These are phyloP conservation scores for Luscinia luscinia DNA, from an alignment of 2,797 vertebrate species.

Conservation along the genomic window DNA sequence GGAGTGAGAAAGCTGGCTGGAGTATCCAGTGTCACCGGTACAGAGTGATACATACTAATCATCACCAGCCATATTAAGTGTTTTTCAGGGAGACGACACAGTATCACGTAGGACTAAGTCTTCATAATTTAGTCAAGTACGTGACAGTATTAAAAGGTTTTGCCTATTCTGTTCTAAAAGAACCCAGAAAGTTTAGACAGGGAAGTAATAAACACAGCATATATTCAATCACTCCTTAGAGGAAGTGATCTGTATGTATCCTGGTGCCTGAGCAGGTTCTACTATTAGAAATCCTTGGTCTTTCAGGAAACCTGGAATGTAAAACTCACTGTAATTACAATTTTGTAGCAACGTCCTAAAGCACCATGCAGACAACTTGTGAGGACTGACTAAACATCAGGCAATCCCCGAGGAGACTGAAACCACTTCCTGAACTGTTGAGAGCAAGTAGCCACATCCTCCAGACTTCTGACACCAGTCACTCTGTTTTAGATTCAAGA, in stretches of 20 bases:
- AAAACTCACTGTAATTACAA: not conserved
- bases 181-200: not conserved
- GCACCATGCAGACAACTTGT: not conserved
- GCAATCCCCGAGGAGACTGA: not conserved
- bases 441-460: not conserved
- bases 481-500: not conserved
- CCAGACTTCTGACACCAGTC: not conserved
- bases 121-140: not conserved
- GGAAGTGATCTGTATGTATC: rapidly evolving
- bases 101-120: not conserved
- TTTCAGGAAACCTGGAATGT: not conserved
- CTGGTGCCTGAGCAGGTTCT: not conserved
- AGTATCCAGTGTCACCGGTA: not conserved
- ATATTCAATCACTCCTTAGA: not conserved
- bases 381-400: not conserved
- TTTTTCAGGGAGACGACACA: not conserved
- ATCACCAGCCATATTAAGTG: not conserved
- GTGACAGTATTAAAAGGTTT: not conserved
- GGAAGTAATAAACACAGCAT: not conserved
- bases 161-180: not conserved
- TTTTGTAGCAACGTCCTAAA: not conserved
- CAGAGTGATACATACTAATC: not conserved
- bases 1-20: not conserved
- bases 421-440: not conserved
- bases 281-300: not conserved